Evolutionary conservation across 2,797 vertebrate species (phyloP).

Genomic region (Silurus aristotelis): DNA sequence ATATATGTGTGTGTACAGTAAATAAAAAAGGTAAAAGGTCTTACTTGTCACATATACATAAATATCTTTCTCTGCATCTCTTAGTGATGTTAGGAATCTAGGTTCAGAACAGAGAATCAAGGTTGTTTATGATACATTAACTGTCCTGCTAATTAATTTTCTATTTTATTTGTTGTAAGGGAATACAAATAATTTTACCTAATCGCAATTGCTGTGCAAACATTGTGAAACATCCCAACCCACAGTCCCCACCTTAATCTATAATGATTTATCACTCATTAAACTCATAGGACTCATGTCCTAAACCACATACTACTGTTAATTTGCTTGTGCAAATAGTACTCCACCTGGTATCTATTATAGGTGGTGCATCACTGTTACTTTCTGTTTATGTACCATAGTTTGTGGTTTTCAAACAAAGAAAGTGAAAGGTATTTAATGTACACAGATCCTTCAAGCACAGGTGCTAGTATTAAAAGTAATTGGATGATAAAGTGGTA

Average conservation of each 20-base stretch:
- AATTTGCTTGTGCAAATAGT: background rate
- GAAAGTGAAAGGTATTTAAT: background rate
- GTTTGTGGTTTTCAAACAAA: background rate
- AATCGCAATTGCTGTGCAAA: background rate
- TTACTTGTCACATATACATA: no score
- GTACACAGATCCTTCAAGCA: background rate
- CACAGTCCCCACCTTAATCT: background rate
- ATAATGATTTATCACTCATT: background rate
- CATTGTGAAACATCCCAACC: background rate
- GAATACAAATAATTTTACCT: background rate
- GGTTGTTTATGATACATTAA: background rate
- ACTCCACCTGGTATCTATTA: background rate
- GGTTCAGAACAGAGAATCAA: no score
- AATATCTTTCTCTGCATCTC: no score
- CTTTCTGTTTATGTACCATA: no score
- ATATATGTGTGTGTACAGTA: no score
- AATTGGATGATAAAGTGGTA: background rate
- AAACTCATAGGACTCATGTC: background rate
- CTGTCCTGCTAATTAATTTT: background rate
- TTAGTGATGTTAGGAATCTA: no score
- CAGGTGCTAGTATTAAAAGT: background rate
- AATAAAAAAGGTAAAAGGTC: no score
- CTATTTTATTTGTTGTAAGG: background rate
- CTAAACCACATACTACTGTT: background rate
- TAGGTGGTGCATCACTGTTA: background rate